These are phyloP conservation scores for Adelges cooleyi DNA, from an alignment of 1,140 invertebrate species.

Conservation along the genomic window DNA sequence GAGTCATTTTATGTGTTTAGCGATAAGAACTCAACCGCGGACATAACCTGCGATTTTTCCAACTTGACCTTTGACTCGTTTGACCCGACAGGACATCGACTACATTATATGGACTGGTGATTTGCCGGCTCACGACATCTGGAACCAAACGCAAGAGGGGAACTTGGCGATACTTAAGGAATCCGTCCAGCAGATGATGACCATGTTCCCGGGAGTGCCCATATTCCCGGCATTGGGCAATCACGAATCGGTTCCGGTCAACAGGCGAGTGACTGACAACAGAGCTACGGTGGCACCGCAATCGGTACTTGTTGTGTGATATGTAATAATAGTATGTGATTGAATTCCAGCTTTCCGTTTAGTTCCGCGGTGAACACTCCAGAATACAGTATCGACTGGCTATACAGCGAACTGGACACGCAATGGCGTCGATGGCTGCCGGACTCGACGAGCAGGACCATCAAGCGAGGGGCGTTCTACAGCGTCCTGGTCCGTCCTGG, in stretches of 20 bases:
- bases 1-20: no score
- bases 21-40: no score
- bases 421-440: conserved; percentile 85
- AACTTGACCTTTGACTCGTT: no score
- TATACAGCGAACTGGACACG: conserved; percentile 80
- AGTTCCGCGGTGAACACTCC: conserved; percentile 59
- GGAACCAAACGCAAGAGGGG: conserved; percentile 87
- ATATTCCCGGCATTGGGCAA: conserved; percentile 92
- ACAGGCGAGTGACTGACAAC: conserved; percentile 54
- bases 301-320: no score
- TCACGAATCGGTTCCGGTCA: conserved; percentile 90
- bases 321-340: no score
- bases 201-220: conserved; percentile 77
- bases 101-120: conserved; percentile 97
- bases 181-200: conserved; percentile 69
- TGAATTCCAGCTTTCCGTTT: conserved; percentile 66
- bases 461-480: conserved; percentile 79
- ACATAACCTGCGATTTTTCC: no score
- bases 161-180: conserved; percentile 76
- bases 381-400: conserved; percentile 75
- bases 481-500: conserved; percentile 78
- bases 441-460: conserved; percentile 64
- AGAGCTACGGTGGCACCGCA: no score
- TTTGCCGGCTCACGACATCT: conserved; percentile 89
- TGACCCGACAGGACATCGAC: conserved; percentile 75